Conservation (phyloP, 2,797 vertebrate genomes). For the Urocyon cinereoargenteus region DNA sequence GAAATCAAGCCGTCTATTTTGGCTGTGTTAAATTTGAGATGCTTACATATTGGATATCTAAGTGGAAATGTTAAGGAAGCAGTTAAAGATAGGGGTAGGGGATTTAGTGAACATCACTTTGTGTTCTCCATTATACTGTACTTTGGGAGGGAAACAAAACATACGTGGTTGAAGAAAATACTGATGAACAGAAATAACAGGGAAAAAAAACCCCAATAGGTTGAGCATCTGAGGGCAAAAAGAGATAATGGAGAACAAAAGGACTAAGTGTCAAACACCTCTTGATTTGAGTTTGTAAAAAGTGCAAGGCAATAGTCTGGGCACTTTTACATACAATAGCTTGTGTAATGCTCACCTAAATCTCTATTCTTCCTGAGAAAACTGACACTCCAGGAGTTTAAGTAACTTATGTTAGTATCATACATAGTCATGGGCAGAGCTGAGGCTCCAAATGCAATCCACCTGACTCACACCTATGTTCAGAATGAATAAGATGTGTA, state of each 20-base stretch:
- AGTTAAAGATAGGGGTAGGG: neutral
- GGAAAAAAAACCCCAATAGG: neutral
- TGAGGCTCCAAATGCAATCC: neutral
- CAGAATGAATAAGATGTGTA: neutral
- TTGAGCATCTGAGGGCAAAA: neutral
- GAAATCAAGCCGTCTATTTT: neutral
- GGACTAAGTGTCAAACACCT: neutral
- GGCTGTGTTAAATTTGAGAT: neutral
- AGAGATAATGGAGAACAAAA: neutral
- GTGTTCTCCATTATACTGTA: neutral
- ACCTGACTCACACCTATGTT: neutral
- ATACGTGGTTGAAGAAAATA: neutral
- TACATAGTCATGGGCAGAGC: neutral
- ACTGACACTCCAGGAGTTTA: neutral
- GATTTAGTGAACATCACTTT: neutral
- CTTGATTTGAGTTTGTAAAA: neutral
- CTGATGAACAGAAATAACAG: neutral
- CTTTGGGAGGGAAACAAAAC: neutral
- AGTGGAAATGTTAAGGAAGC: neutral
- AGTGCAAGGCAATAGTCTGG: fast-evolving
- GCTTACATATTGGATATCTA: neutral
- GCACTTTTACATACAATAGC: neutral
- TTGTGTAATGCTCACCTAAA: neutral
- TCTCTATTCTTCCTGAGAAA: neutral
- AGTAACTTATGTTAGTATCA: neutral